Conservation (phyloP, 2,888 invertebrate genomes). For the Drosophila melanocephala region DNA sequence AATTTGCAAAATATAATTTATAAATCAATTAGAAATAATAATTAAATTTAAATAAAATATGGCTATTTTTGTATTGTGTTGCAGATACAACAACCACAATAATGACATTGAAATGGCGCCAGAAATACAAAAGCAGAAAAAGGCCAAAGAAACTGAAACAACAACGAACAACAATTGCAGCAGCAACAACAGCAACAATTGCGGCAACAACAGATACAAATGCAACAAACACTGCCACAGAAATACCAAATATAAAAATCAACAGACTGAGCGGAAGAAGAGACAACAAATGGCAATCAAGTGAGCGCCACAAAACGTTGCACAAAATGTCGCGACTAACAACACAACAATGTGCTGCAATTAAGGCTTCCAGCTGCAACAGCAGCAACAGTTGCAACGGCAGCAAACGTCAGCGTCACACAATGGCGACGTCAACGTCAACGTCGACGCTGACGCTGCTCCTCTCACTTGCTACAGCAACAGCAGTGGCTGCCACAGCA, state of each 20-base stretch:
- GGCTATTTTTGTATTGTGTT: slow-evolving; percentile 25
- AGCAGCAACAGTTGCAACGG: slow-evolving; percentile 7
- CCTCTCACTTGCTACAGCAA: slow-evolving; percentile 52
- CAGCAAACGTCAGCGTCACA: slow-evolving; percentile 33
- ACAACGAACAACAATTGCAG: slow-evolving; percentile 65
- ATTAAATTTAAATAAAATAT: background rate
- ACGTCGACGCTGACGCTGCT: slow-evolving; percentile 59
- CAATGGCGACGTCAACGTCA: slow-evolving; percentile 54
- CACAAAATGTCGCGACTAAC: slow-evolving; percentile 45
- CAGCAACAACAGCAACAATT: slow-evolving; percentile 50
- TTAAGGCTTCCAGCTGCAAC: slow-evolving; percentile 66
- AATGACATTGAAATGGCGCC: slow-evolving; percentile 85
- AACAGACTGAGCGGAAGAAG: slow-evolving; percentile 69
- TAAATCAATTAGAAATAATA: background rate
- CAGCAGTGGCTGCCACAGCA: slow-evolving; percentile 41
- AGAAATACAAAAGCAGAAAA: slow-evolving; percentile 83
- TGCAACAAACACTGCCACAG: slow-evolving; percentile 30
- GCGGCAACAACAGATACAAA: slow-evolving; percentile 38
- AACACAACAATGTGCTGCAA: slow-evolving; percentile 57
- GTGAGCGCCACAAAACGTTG: slow-evolving; percentile 62
- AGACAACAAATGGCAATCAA: slow-evolving; percentile 63
- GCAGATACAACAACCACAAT: slow-evolving; percentile 77
- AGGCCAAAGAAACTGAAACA: slow-evolving; percentile 76
- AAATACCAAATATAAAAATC: slow-evolving; percentile 36
- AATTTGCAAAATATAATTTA: background rate